Conservation (phyloP, 2,113 vertebrate genomes). For the Sitta europaea region DNA sequence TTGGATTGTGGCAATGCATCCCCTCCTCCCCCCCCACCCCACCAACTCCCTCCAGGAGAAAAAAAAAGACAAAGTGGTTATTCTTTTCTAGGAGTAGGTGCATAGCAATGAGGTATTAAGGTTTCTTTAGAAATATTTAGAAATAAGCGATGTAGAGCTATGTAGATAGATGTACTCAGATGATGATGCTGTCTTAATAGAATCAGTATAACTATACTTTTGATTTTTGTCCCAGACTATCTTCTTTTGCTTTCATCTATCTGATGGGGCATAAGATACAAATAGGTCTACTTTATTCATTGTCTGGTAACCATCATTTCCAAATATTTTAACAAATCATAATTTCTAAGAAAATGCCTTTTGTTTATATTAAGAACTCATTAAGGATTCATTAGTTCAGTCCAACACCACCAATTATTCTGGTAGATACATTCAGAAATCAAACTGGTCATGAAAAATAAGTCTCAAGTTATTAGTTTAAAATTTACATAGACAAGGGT, state of each 20-base stretch:
- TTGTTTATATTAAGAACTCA: not conserved
- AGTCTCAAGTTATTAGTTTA: not conserved
- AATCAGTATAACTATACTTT: not conserved
- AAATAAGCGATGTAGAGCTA: not conserved
- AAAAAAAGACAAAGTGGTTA: not conserved
- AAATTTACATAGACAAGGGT: not conserved
- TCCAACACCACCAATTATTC: not conserved
- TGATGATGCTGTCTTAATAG: not conserved
- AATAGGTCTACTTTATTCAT: not conserved
- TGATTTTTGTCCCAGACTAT: not conserved
- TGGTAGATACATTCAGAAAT: not conserved
- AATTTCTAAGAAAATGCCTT: not conserved
- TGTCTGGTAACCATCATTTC: not conserved
- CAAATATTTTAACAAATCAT: not conserved
- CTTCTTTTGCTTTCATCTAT: not conserved
- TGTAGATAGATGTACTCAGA: not conserved
- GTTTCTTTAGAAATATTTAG: no score
- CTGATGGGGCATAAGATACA: not conserved
- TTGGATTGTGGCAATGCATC: not conserved
- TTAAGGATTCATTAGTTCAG: not conserved
- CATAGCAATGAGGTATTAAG: not conserved
- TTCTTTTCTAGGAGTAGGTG: not conserved
- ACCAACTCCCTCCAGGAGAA: no score
- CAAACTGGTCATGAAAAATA: not conserved
- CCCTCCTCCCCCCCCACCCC: no score